phyloP scores from a whole-genome alignment of 2,888 invertebrate species.

The Aphidius colemani region DNA sequence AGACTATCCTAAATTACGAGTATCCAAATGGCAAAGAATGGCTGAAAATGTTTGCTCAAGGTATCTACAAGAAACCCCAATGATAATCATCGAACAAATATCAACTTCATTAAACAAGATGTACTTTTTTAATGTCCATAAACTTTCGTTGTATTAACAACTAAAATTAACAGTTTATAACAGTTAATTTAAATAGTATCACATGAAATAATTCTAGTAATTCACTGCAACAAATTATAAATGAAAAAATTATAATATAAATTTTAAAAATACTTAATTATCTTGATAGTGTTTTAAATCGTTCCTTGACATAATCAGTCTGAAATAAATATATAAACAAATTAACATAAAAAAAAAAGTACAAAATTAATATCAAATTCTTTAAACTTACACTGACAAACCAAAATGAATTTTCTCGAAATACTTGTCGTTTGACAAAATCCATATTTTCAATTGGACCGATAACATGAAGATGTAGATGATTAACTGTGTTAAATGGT shows the following conservation, averaged over 20 bases:
- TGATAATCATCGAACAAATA: not conserved
- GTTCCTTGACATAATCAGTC: slow-evolving; percentile 64
- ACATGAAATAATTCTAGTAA: too few relatives aligned
- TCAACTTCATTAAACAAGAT: not conserved
- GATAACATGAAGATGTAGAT: slow-evolving; percentile 86
- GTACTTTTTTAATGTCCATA: not conserved
- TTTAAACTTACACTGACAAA: slow-evolving; percentile 75
- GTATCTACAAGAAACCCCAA: slow-evolving; percentile 63
- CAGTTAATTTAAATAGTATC: too few relatives aligned
- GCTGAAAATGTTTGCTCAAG: slow-evolving; percentile 65
- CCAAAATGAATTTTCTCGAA: slow-evolving; percentile 78
- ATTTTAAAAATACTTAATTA: not conserved
- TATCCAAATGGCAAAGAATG: slow-evolving; percentile 83
- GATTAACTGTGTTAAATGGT: slow-evolving; percentile 81
- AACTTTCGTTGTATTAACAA: not conserved
- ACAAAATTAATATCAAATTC: not conserved
- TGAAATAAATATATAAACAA: slow-evolving; percentile 48
- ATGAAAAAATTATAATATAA: too few relatives aligned
- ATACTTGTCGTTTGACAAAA: slow-evolving; percentile 68
- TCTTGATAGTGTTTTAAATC: slow-evolving; percentile 44
- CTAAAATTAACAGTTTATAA: not conserved
- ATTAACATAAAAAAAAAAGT: not conserved
- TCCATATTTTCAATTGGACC: slow-evolving; percentile 79
- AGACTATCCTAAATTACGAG: slow-evolving; percentile 70
- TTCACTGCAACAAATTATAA: too few relatives aligned